Percentiles rank a stretch among this genome's conserved stretches.
Evolutionary conservation across 2,113 vertebrate species (phyloP).

Genomic region (Mustelus asterias): DNA sequence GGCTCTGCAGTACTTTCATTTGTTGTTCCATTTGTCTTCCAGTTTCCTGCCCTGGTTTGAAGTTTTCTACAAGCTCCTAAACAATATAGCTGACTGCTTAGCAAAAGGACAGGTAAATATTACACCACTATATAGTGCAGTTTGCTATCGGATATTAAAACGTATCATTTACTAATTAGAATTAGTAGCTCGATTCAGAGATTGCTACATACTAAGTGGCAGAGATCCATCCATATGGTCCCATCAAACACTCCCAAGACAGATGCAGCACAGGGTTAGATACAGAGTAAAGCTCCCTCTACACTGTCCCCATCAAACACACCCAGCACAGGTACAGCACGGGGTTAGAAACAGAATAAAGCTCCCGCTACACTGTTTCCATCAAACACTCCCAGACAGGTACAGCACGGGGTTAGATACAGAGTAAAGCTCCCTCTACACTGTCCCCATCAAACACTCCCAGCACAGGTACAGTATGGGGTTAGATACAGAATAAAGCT

Average conservation of each 20-base stretch:
- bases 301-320: too few relatives aligned
- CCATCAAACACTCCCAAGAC: background rate
- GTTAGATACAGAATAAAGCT: too few relatives aligned
- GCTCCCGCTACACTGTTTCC: too few relatives aligned
- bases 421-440: too few relatives aligned
- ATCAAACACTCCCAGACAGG: too few relatives aligned
- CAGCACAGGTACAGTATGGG: too few relatives aligned
- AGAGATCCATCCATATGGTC: background rate
- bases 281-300: too few relatives aligned
- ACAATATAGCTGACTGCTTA: slow-evolving; percentile 72
- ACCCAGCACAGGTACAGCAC: too few relatives aligned
- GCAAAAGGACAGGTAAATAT: slow-evolving; percentile 69
- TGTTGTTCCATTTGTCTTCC: slow-evolving; percentile 35
- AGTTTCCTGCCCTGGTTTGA: slow-evolving; percentile 87
- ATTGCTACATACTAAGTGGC: background rate
- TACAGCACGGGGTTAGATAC: too few relatives aligned
- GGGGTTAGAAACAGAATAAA: too few relatives aligned
- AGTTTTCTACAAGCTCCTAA: slow-evolving; percentile 83
- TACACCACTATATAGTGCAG: background rate
- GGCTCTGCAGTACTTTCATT: background rate
- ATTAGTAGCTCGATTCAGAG: background rate
- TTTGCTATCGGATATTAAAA: background rate
- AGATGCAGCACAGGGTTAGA: background rate
- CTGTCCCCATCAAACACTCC: too few relatives aligned
- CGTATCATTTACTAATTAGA: background rate